These are phyloP conservation scores for Bombus sylvicola DNA, from an alignment of 1,140 invertebrate species.

Conservation along the genomic window DNA sequence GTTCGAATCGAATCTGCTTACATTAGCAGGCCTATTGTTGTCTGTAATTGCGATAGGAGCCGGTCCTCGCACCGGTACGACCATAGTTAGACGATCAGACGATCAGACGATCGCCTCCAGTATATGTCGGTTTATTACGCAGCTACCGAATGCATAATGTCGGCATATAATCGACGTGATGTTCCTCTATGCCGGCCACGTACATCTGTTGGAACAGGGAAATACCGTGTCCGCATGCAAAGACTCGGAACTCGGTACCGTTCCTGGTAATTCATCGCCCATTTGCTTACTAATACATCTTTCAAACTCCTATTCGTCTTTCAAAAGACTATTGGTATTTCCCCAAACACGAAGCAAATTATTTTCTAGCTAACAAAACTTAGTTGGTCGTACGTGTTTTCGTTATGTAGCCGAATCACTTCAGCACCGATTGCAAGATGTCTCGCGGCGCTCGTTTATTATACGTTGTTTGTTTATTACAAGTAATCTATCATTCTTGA, in stretches of 20 bases:
- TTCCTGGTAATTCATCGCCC: background rate
- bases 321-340: background rate
- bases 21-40: conserved; percentile 47
- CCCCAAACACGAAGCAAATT: background rate
- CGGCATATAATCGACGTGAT: background rate
- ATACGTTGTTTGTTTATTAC: too few relatives aligned
- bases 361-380: background rate
- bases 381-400: too few relatives aligned
- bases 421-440: too few relatives aligned
- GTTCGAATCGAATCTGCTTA: conserved; percentile 48
- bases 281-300: background rate
- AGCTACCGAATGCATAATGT: conserved; percentile 38
- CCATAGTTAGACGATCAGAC: conserved; percentile 21
- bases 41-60: conserved; percentile 40
- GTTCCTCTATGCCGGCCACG: conserved; percentile 22
- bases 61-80: background rate
- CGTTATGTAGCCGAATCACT: too few relatives aligned
- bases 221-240: conserved; percentile 6
- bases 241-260: background rate
- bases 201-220: background rate
- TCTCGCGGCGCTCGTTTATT: fast-evolving
- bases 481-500: too few relatives aligned
- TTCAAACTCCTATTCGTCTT: background rate
- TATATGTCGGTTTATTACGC: conserved; percentile 39
- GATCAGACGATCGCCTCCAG: conserved; percentile 31